Evolutionary conservation across 1,140 invertebrate genomes (phyloP).

Genomic region (Metaphire vulgaris): DNA sequence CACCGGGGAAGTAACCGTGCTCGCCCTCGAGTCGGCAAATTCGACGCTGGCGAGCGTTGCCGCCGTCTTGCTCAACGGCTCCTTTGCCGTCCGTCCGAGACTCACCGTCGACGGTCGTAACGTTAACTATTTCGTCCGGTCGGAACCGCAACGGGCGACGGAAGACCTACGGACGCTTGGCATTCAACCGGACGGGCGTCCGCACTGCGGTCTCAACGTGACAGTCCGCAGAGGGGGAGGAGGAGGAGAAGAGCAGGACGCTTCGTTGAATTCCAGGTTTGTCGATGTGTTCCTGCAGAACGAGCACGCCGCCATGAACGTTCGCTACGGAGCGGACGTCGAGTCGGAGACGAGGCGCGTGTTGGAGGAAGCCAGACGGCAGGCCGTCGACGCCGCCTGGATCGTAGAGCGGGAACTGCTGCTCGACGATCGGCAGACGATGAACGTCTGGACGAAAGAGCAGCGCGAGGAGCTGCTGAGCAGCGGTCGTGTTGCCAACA

Average conservation of each 20-base stretch:
- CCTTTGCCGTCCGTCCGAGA: constrained; percentile 76
- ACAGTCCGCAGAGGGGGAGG: constrained; percentile 67
- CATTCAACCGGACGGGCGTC: constrained; percentile 2
- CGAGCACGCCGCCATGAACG: constrained; percentile 77
- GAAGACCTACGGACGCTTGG: constrained; percentile 75
- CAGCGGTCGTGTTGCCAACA: constrained; percentile 78
- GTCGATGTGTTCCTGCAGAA: constrained; percentile 72
- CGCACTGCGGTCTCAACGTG: constrained; percentile 73
- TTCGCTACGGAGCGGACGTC: constrained; percentile 82
- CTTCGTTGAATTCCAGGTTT: not conserved
- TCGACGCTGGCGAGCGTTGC: constrained; percentile 83
- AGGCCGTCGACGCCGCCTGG: constrained; percentile 84
- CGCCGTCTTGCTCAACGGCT: constrained; percentile 85
- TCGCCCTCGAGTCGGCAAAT: constrained; percentile 63
- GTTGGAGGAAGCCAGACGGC: constrained; percentile 77
- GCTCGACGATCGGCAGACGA: constrained; percentile 61
- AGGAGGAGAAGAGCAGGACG: not conserved
- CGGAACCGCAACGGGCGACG: constrained; percentile 74
- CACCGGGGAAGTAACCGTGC: constrained; percentile 73
- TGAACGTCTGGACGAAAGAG: constrained; percentile 59
- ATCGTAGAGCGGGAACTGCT: constrained; percentile 76
- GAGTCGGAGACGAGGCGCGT: constrained; percentile 79
- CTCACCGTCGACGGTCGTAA: constrained; percentile 85
- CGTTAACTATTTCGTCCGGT: constrained; percentile 90
- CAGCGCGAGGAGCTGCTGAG: constrained; percentile 82